Percentiles rank a stretch among this genome's conserved stretches.
Evolutionary conservation across 2,113 vertebrate genomes (phyloP).

Genomic region (Melanotaenia duboulayi): DNA sequence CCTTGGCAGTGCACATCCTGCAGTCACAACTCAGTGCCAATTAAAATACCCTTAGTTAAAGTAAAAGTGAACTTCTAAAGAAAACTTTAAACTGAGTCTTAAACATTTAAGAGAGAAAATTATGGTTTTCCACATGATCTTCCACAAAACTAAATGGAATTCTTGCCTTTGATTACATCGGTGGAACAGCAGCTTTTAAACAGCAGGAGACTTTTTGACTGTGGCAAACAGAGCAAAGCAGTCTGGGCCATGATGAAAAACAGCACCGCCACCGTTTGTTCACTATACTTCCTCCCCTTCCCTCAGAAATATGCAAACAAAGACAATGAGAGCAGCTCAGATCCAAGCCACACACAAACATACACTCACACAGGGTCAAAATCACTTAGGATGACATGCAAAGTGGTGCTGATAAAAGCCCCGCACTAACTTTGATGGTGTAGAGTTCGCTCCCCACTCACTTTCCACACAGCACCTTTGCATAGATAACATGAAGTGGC

Average conservation of each 20-base stretch:
- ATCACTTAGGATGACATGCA: constrained; percentile 47
- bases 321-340: constrained; percentile 26
- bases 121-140: not conserved
- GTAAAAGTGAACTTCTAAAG: too few species aligned
- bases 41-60: too few species aligned
- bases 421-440: constrained; percentile 22
- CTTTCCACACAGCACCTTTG: constrained; percentile 36
- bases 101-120: too few species aligned
- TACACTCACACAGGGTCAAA: constrained; percentile 7
- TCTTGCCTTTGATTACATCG: not conserved
- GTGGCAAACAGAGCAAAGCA: not conserved
- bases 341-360: constrained; percentile 28
- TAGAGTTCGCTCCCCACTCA: constrained; percentile 4
- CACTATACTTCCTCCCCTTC: constrained; percentile 11
- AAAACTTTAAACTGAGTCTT: too few species aligned
- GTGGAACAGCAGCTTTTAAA: constrained; percentile 5
- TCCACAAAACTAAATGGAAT: constrained; percentile 4
- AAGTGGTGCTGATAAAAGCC: constrained; percentile 44
- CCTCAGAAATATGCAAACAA: constrained; percentile 39
- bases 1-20: too few species aligned
- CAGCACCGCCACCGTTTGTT: not conserved
- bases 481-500: constrained; percentile 33
- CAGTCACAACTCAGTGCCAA: too few species aligned
- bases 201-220: constrained; percentile 7
- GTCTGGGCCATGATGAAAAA: not conserved